Base-by-base conservation (phyloP, 2,797 vertebrate genomes). In the Psittacula echo region DNA sequence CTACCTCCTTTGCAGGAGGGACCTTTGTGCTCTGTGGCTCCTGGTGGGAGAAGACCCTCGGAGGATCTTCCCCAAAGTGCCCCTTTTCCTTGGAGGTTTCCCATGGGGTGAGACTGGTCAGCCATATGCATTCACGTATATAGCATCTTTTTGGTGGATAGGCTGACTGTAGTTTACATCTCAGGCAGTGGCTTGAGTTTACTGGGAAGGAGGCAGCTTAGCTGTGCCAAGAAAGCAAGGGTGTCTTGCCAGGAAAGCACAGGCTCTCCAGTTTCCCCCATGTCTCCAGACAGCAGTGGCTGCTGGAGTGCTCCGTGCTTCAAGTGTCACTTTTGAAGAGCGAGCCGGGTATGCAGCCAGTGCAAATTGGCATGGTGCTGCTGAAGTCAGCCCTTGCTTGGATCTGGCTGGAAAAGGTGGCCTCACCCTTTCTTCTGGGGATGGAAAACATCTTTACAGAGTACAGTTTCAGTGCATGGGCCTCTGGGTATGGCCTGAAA, bases 281-380 rank as follows among this genome's bases (percentile, higher is more conserved):
- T 56, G 58, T 62, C 67, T 76, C 48, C 1, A 2, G 61, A 48
- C 65, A 11, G 42, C 39, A 42, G 19, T 11, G 76, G 53, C 70
- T 81, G 73, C 34, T 23, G 18, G 4, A 30, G n/a, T 1, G 2
- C 70, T 9, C 4, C 27, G 21, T 67, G 61, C 23, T 84, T 34
- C 47, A 29, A 51, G 18, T 87, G 75, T 67, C 62, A 4, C 47
- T 83, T 85, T 41, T 0, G 0, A 64, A 15, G 0, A 2, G 24
- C 0, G 2, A 72, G 7, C 56, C 0, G 0, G 11, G 16, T 65
- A 41, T 0, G 0, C 42, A 70, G 74, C 9, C 23, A 15, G n/a
- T 11, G 54, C 30, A 81, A 54, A 83, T 42, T 3, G 24, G 37
- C 61, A 61, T 0, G 0, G 11, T 42, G 45, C 42, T 0, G 1